Evolutionary conservation across 2,797 vertebrate species (phyloP).

Genomic region (Setipinna tenuifilis): DNA sequence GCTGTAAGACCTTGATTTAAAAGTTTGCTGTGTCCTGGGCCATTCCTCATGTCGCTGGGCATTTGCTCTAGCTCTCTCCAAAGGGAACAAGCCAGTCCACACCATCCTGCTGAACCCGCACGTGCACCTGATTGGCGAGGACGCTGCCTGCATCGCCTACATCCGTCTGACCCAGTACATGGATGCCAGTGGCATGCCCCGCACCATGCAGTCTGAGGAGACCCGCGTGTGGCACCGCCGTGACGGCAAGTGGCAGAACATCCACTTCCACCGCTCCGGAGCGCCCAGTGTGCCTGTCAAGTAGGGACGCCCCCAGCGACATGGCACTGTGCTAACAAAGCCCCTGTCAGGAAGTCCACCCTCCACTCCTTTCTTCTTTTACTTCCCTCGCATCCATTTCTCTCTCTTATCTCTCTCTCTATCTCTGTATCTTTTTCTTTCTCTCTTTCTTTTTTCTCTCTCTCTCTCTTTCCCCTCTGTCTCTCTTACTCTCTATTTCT

Average conservation of each 20-base stretch:
- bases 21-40: background rate
- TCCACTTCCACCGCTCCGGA: conserved; percentile 95
- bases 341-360: background rate
- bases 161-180: conserved; percentile 94
- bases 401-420: background rate
- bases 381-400: background rate
- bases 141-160: conserved; percentile 93
- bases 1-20: background rate
- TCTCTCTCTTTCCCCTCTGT: background rate
- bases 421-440: background rate
- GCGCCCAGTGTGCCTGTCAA: conserved; percentile 86
- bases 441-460: background rate
- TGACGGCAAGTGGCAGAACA: conserved; percentile 95
- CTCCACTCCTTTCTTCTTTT: background rate
- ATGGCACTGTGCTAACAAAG: background rate
- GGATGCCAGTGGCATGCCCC: conserved; percentile 85
- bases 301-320: conserved; percentile 63
- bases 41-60: conserved; percentile 21
- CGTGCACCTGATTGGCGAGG: conserved; percentile 93
- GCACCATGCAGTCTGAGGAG: conserved; percentile 96
- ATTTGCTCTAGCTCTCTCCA: conserved; percentile 79
- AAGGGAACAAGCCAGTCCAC: conserved; percentile 95
- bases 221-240: conserved; percentile 96
- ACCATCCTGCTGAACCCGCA: conserved; percentile 96
- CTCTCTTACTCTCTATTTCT: background rate